Evolutionary conservation across 1,140 invertebrate species (phyloP), one percentile per base, ranked within the genome.

Genomic region (Lordiphosa stackelbergi): DNA sequence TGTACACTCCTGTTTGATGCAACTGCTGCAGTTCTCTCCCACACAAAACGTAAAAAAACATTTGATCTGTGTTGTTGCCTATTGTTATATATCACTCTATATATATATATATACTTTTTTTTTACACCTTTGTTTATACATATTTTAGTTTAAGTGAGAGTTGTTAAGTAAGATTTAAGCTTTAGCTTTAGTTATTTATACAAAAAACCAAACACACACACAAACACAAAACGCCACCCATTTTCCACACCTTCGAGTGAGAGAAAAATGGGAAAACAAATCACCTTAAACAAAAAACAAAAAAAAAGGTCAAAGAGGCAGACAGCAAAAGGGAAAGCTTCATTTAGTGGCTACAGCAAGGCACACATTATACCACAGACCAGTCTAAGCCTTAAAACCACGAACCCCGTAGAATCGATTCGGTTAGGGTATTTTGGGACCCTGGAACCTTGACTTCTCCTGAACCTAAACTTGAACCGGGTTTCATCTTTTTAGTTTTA

Each of bases 21-120:
- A 56, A 53, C 48, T 66, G 66, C 62, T 48, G 53, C 48, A 37
- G 34, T 53, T 53, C 24, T 40, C 8, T 43, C 40, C 37, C 34
- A 55, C 12, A 40, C 22, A 49, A 22, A 49, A 16, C 11, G 12
- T 43, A 36, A 41, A 24, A 24, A 49, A 41, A 37, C 19, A 19
- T 71, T 69, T 81, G 75, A 68, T 83, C 63, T 81, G 77, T 81
- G 77, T 81, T 81, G 77, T 75, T 81, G 75, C 72, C 77, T 81
- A 81, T 81, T 81, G 77, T 83, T 83, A 81, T 48, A 74, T 68
- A 59, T 60, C 59, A 62, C 28, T 31, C 2, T 53, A 40, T 37
- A 41, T 24, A 38, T 53, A 38, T 4, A 52, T 49, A 49, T n/a
- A 49, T 19, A 19, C 9, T 9, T 52, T 19, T 16, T 43, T 53